These are phyloP conservation scores for Drosophila nr. medialis DNA, from an alignment of 2,888 invertebrate species.

Conservation along the genomic window DNA sequence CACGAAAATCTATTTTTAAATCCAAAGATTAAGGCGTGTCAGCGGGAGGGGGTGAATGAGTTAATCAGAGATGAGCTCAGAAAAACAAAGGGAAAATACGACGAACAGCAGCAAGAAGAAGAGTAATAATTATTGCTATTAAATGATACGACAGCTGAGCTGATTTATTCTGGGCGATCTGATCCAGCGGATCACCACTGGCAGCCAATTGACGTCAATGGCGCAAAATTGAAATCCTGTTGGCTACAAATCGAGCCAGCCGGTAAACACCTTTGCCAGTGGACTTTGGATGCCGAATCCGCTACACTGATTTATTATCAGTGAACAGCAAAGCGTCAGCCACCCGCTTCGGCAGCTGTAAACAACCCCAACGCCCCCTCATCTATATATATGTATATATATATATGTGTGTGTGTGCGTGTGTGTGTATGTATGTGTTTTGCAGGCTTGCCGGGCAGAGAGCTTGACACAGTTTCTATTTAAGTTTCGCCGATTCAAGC, in stretches of 20 bases:
- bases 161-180: conserved; percentile 34
- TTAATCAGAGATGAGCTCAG: conserved; percentile 7
- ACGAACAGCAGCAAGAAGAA: conserved; percentile 22
- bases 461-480: conserved; percentile 54
- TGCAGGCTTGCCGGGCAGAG: conserved; percentile 22
- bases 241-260: conserved; percentile 38
- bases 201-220: conserved; percentile 68
- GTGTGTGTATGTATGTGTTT: background rate
- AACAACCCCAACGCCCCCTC: conserved; percentile 1
- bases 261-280: conserved; percentile 71
- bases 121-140: background rate
- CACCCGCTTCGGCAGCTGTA: background rate
- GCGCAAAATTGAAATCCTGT: conserved; percentile 60
- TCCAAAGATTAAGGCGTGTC: background rate
- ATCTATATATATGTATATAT: background rate
- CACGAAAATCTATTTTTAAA: background rate
- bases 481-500: conserved; percentile 18
- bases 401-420: background rate
- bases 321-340: background rate
- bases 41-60: background rate
- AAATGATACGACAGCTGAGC: conserved; percentile 49
- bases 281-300: conserved; percentile 57
- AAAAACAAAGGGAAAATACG: background rate
- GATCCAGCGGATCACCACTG: conserved; percentile 19
- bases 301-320: conserved; percentile 22